Percentiles rank a stretch among this genome's conserved stretches.
Conservation (phyloP, 1,140 invertebrate species). For the Caenorhabditis tropicalis region DNA sequence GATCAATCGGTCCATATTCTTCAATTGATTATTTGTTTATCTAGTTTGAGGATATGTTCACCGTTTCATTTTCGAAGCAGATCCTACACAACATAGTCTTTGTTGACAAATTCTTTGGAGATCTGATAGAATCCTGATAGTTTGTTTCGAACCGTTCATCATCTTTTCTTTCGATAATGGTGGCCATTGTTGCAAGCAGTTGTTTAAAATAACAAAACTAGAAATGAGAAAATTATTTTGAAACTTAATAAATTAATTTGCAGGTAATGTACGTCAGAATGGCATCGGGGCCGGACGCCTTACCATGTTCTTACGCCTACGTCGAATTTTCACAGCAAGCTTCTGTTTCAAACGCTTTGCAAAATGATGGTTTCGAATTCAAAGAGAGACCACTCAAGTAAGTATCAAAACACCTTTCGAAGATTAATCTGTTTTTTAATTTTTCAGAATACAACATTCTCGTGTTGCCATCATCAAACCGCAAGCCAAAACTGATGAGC, state of each 20-base stretch:
- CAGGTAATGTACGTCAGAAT: slow-evolving; percentile 90
- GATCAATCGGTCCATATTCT: neutral
- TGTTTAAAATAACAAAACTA: neutral
- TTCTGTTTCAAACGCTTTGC: slow-evolving; percentile 84
- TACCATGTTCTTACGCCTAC: slow-evolving; percentile 79
- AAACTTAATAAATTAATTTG: slow-evolving; percentile 44
- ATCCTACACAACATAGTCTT: slow-evolving; percentile 2
- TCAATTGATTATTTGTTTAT: neutral
- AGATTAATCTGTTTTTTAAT: slow-evolving; percentile 4
- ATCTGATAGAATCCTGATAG: neutral
- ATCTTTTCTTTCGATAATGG: neutral
- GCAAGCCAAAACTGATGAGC: slow-evolving; percentile 70
- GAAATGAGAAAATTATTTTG: neutral
- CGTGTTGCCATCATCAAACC: slow-evolving; percentile 71
- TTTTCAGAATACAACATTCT: slow-evolving; percentile 70
- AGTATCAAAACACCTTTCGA: neutral
- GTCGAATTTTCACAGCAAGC: slow-evolving; percentile 92
- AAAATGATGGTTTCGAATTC: slow-evolving; percentile 82
- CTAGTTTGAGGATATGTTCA: neutral
- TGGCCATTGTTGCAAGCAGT: neutral
- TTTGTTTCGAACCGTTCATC: neutral
- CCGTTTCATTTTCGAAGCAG: neutral
- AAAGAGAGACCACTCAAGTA: slow-evolving; percentile 77
- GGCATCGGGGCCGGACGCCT: slow-evolving; percentile 84
- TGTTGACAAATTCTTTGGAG: neutral